Evolutionary conservation across 64 coral and sea anemone genomes (phyloP), one percentile per base, ranked within the genome.

Genomic region (Pocillopora damicornis): DNA sequence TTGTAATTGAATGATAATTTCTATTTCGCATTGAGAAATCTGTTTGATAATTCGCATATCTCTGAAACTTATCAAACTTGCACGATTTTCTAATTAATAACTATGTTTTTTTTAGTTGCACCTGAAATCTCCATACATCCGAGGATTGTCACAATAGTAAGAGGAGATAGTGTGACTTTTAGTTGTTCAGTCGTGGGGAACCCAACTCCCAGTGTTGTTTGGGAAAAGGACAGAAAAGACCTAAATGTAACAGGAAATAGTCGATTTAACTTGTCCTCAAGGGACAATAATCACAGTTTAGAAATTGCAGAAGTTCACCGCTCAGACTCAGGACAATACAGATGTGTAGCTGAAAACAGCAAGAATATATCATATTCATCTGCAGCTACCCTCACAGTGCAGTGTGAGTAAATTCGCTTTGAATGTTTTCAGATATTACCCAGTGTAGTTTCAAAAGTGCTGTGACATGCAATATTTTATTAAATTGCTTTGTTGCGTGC

Each of bases 301-400:
- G 18, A 12, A 57, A 86, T 86, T 12, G 30, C 13, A 15, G 63
- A 74, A n/a, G 61, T 86, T 58, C n/a, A 68, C 13, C 12, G 65
- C 22, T 65, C 60, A 66, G 63, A 86, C 22, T 35, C 65, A 74
- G 83, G 83, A 5, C n/a, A 58, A 68, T 86, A 86, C 65, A 86
- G 42, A 73, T 86, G 83, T 67, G 64, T 58, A 17, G 83, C 64
- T 5, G 72, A 51, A 9, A 82, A 82, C 79, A 82, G n/a, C 23
- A 5, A 23, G 7, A 20, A 22, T 65, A 36, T 1, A 6, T 20
- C 25, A 4, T 56, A 37, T 36, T 86, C 66, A 37, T 15, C 15
- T 13, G 62, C 82, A 0, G 82, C 11, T 7, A 56, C 9, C 11
- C 22, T 86, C 1, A 15, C 30, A 15, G 82, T 86, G 4, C n/a